Percentiles rank a stretch among this genome's conserved stretches.
Evolutionary conservation across 2,113 vertebrate genomes (phyloP).

Genomic region (Gobiocypris rarus): DNA sequence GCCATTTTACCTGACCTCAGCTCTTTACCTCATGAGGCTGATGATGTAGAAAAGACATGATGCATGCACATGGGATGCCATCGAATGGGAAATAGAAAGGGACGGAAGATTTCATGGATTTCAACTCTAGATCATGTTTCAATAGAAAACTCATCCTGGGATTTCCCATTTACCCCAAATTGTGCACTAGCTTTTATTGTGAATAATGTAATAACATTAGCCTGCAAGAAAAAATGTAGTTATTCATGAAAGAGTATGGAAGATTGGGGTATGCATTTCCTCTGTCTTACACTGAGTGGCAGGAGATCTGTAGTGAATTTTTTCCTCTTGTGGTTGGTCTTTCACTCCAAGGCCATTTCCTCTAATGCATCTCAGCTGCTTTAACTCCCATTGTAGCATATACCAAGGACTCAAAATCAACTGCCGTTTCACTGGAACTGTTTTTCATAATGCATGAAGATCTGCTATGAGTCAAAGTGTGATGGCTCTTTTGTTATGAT

Average conservation of each 20-base stretch:
- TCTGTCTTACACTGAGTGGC: conserved; percentile 71
- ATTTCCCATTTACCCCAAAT: conserved; percentile 2
- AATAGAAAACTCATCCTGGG: background rate
- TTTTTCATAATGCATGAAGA: conserved; percentile 79
- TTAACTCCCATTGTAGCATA: conserved; percentile 76
- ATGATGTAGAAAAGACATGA: conserved; percentile 1
- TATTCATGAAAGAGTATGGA: conserved; percentile 25
- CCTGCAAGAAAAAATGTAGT: background rate
- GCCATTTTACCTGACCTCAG: conserved; percentile 52
- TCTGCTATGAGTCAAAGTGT: conserved; percentile 76
- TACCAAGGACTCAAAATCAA: conserved; percentile 66
- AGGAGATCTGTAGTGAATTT: conserved; percentile 72
- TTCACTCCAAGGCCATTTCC: conserved; percentile 78
- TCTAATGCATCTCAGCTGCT: conserved; percentile 80
- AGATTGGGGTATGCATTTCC: conserved; percentile 63
- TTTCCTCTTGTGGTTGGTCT: conserved; percentile 75
- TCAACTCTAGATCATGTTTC: background rate
- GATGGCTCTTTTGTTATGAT: conserved; percentile 73
- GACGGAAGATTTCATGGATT: conserved; percentile 9
- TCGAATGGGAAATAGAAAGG: conserved; percentile 5
- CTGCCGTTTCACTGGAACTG: conserved; percentile 68
- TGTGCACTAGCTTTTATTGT: background rate
- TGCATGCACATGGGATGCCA: background rate
- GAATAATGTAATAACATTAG: background rate
- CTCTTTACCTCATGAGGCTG: conserved; percentile 37